Base-by-base conservation (phyloP, 2,113 vertebrate species). In the Sorex fumeus region DNA sequence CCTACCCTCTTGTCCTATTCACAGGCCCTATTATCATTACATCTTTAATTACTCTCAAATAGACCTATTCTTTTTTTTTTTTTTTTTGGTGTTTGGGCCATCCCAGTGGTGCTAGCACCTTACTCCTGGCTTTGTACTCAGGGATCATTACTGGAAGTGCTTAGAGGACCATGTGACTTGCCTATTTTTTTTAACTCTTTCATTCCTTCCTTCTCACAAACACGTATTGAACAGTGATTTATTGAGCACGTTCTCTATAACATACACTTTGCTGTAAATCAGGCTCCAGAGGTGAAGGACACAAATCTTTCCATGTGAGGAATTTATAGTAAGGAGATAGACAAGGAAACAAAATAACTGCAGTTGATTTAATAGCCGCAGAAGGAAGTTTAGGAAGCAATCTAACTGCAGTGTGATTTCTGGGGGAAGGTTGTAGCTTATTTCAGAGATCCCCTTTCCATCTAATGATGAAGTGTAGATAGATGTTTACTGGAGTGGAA, bases 151-250 rank as follows among this genome's bases (percentile, higher is more conserved):
- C 47, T 50, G 47, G 47, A 50, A 50, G 47, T 50, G 47, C 47
- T 50, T 13, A 50, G 47, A 50, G 47, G 47, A 50, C 47, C 47
- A 10, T 50, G 13, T 50, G 47, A 28, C 64, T 66, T 30, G 15
- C 64, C 28, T 16, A 28, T 40, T 36, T 90, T 36, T 90, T 79
- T 88, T 2, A 47, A 66, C 64, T 92, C 36, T 36, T 75, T 91
- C 18, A 83, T 92, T 85, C 47, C 19, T 92, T 85, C 47, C 19
- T 87, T 85, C 50, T 83, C 43, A 83, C 16, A 86, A 85, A 53
- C 8, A 2, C 2, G 19, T 60, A 25, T n/a, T 25, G 57, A 83
- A 47, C 78, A 69, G 45, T 81, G 53, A 21, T 32, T 66, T 74
- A 13, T 47, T 80, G 47, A 85, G 30, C 34, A 60, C 21, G 2